Evolutionary conservation across 1,140 invertebrate genomes (phyloP), one percentile per base, ranked within the genome.

Genomic region (Periplaneta americana): DNA sequence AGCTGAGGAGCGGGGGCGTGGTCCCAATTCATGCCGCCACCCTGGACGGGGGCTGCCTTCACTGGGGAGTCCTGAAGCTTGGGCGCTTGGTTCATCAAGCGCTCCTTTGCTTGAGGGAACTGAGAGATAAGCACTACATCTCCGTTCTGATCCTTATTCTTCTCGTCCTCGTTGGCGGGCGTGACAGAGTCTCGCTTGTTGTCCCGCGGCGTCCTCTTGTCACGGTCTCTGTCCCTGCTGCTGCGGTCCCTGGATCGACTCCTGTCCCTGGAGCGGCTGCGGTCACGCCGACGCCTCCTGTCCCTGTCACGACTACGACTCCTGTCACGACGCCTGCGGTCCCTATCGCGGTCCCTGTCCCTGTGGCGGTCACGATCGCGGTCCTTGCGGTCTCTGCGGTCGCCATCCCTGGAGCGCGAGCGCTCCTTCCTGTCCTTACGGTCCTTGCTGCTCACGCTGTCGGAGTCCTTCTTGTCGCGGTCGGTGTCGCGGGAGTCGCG

Each of bases 271-370:
- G 48, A 74, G 22, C 80, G 48, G 15, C 36, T 57, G 22, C 80
- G 57, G 34, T 74, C 66, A 11, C 80, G 57, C 2, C 80, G 37
- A n/a, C 80, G 57, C 32, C 80, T 66, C 33, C 80, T 48, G 36
- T 66, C 75, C 28, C 81, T 75, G n/a, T 82, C 81, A 34, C 81
- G 37, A 78, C 75, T 78, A 17, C 81, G 37, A 57, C 81, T 82
- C 22, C 81, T 77, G 28, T 82, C 81, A 34, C 81, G 76, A 17
- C 77, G 35, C 32, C 81, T 35, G 34, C 79, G 48, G 9, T 80
- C 79, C n/a, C 81, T 75, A 34, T 82, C 81, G 28, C 81, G 81
- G 32, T 82, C 81, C 48, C 81, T 77, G 35, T 82, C 81, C 32
- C 81, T 37, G 9, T 79, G 75, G 5, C 81, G 28, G 57, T 82